Percentiles rank a stretch among this genome's conserved stretches.
Conservation (phyloP, 2,113 vertebrate species). For the Candoia aspera region DNA sequence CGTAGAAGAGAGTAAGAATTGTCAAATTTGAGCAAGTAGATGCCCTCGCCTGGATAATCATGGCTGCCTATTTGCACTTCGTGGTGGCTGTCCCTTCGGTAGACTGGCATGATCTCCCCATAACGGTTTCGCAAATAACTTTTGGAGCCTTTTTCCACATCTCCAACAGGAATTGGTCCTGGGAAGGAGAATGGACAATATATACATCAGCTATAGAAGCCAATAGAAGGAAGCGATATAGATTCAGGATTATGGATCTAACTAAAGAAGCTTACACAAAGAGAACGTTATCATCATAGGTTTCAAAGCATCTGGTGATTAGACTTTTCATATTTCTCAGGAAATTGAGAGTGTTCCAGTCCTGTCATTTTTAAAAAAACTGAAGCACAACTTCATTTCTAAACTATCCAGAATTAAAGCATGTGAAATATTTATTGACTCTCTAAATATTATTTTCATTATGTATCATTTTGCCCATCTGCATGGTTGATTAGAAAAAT, state of each 20-base stretch:
- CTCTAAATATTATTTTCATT: not conserved
- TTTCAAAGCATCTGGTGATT: not conserved
- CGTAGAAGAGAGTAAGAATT: constrained; percentile 97
- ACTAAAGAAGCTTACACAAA: not conserved
- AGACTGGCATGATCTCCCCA: constrained; percentile 90
- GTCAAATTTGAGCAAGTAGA: constrained; percentile 97
- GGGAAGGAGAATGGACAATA: constrained; percentile 31
- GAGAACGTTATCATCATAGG: not conserved
- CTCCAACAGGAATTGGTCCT: constrained; percentile 86
- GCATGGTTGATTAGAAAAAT: not conserved
- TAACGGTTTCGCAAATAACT: constrained; percentile 80
- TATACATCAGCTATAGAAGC: constrained; percentile 2
- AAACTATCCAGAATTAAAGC: not conserved
- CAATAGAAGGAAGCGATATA: not conserved
- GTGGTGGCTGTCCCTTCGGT: constrained; percentile 91
- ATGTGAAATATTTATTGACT: not conserved
- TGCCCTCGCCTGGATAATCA: constrained; percentile 93
- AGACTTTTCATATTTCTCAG: not conserved
- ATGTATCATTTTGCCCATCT: not conserved
- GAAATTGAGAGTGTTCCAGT: not conserved
- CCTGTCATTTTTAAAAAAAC: not conserved
- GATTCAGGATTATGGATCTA: not conserved
- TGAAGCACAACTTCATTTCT: not conserved
- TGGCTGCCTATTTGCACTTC: constrained; percentile 92
- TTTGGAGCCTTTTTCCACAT: constrained; percentile 91